Base-by-base conservation (phyloP, 2,113 vertebrate genomes). In the Alouatta palliata region DNA sequence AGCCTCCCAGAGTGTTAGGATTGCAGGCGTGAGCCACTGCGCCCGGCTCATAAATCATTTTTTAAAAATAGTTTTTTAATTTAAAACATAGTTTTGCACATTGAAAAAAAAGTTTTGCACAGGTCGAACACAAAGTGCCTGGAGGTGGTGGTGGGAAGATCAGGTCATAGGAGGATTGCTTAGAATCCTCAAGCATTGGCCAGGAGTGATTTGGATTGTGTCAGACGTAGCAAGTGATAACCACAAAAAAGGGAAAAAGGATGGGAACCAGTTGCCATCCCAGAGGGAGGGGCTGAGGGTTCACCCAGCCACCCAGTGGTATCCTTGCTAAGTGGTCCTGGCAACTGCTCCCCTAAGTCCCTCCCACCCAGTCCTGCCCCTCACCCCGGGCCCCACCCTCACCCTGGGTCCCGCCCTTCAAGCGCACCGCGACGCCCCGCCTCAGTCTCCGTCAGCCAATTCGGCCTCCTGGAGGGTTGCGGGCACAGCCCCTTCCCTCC, bases 191-290 rank as follows among this genome's bases (percentile, higher is more conserved):
- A 32, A 58, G 81, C 68, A 91, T 25, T 56, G 47, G 45, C 16
- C 77, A 43, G 61, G 66, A 56, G 70, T 90, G 56, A 75, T 93
- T 64, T 45, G 91, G 91, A 82, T 94, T 94, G 77, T 87, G 77
- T 93, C 66, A 87, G 54, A 90, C 95, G 89, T 80, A 96, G 76
- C 82, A 89, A 96, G 77, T 40, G 66, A 96, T 80, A 49, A 13
- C 47, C 64, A 94, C 58, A 23, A 86, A 88, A 94, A 82, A 40
- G 43, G 40, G 14, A 54, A 47, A 58, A 43, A 68, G 1, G 17
- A 73, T 52, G 37, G 43, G 45, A 68, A 92, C 12, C 47, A 87
- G 91, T 58, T 64, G 88, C 27, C 58, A 23, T 16, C 11, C 23
- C 30, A 20, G 20, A 52, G 54, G 90, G 93, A 30, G 49, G 82